Percentiles rank a stretch among this genome's conserved stretches.
Evolutionary conservation across 2,888 invertebrate genomes (phyloP).

Genomic region (Caenorhabditis japonica): DNA sequence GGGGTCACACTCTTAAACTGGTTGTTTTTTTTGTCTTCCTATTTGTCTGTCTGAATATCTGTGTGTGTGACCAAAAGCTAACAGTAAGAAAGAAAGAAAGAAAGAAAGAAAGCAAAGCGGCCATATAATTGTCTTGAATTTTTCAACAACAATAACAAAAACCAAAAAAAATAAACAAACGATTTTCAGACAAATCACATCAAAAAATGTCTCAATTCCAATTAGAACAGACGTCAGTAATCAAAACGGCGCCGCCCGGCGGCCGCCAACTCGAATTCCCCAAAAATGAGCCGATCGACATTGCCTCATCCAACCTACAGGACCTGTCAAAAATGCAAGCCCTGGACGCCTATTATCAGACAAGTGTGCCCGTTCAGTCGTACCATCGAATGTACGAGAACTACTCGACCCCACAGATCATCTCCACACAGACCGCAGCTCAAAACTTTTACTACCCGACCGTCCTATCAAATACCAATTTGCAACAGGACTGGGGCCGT

Average conservation of each 20-base stretch:
- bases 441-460: constrained; percentile 46
- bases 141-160: too few species aligned
- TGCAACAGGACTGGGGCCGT: constrained; percentile 56
- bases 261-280: constrained; percentile 68
- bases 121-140: too few species aligned
- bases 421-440: constrained; percentile 25
- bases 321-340: constrained; percentile 75
- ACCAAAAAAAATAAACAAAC: too few species aligned
- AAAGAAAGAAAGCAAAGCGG: too few species aligned
- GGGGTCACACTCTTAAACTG: too few species aligned
- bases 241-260: constrained; percentile 77
- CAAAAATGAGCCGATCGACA: constrained; percentile 76
- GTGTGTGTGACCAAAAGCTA: too few species aligned
- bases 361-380: constrained; percentile 35
- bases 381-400: constrained; percentile 36
- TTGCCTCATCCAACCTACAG: constrained; percentile 67
- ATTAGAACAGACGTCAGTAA: constrained; percentile 72
- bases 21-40: too few species aligned
- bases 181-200: too few species aligned
- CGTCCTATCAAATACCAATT: constrained; percentile 18
- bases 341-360: constrained; percentile 62
- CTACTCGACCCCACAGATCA: constrained; percentile 14
- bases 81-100: too few species aligned
- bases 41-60: too few species aligned
- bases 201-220: constrained; percentile 67